A percentile compares a stretch with the other conserved stretches of the same genome.
These are phyloP conservation scores for Acleris emargana DNA, from an alignment of 2,888 invertebrate species.

Conservation along the genomic window DNA sequence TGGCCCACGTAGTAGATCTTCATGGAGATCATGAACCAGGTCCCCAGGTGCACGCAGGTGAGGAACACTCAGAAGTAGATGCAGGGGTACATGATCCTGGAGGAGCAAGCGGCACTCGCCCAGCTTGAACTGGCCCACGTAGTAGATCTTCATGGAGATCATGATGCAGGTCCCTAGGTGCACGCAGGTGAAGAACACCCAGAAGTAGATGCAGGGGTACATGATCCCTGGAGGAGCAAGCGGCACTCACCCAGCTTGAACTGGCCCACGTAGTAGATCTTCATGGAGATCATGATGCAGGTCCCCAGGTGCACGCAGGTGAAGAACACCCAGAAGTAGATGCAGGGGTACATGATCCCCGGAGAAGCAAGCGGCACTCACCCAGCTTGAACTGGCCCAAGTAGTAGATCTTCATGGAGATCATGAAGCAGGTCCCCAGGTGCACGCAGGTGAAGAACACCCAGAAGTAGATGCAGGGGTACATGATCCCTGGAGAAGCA, in stretches of 20 bases:
- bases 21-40: conserved; percentile 86
- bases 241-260: conserved; percentile 85
- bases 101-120: conserved; percentile 67
- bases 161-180: conserved; percentile 89
- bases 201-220: conserved; percentile 86
- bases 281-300: too few relatives aligned
- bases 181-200: conserved; percentile 88
- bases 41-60: conserved; percentile 86
- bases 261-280: conserved; percentile 90
- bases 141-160: too few relatives aligned
- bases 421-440: conserved; percentile 85
- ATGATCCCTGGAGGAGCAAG: conserved; percentile 84
- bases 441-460: conserved; percentile 88
- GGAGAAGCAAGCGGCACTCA: too few relatives aligned
- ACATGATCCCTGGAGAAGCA: conserved; percentile 74
- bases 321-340: too few relatives aligned
- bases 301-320: too few relatives aligned
- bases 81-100: conserved; percentile 86
- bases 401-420: too few relatives aligned
- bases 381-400: too few relatives aligned
- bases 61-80: conserved; percentile 89
- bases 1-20: conserved; percentile 91
- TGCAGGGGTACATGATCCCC: too few relatives aligned
- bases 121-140: conserved; percentile 88
- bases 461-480: conserved; percentile 87